These are phyloP conservation scores for Rotaria macrura DNA, from an alignment of 2,888 invertebrate genomes.

Conservation along the genomic window DNA sequence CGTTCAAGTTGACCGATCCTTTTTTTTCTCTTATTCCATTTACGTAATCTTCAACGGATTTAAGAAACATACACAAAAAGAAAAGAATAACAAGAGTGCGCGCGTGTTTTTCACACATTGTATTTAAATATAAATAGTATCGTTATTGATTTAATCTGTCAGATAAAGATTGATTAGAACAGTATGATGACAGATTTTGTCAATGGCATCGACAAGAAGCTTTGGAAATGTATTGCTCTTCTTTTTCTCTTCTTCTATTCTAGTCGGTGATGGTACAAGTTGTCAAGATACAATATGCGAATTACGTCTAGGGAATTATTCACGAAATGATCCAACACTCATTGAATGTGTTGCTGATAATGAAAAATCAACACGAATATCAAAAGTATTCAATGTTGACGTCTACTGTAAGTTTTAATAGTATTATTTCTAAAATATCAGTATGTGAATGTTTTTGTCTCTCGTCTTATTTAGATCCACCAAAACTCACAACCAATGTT, in stretches of 20 bases:
- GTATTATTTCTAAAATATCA: neutral
- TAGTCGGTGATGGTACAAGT: neutral
- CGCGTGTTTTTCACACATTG: neutral
- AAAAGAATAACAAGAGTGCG: neutral
- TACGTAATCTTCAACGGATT: neutral
- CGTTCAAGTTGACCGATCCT: conserved; percentile 8
- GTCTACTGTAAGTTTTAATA: neutral
- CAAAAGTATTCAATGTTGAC: neutral
- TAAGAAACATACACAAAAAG: neutral
- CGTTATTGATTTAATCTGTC: neutral
- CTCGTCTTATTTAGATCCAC: neutral
- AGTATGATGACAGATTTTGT: neutral
- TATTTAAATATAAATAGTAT: neutral
- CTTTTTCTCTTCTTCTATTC: neutral
- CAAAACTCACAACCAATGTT: neutral
- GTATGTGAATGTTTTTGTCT: neutral
- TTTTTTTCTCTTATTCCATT: neutral
- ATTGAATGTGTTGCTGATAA: conserved; percentile 21
- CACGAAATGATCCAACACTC: neutral
- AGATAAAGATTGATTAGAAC: neutral
- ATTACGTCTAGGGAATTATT: neutral
- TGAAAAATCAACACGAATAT: neutral
- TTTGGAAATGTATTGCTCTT: neutral
- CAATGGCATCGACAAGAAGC: neutral
- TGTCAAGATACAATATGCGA: neutral